These are phyloP conservation scores for Caranx ignobilis DNA, from an alignment of 2,113 vertebrate species.

Conservation along the genomic window DNA sequence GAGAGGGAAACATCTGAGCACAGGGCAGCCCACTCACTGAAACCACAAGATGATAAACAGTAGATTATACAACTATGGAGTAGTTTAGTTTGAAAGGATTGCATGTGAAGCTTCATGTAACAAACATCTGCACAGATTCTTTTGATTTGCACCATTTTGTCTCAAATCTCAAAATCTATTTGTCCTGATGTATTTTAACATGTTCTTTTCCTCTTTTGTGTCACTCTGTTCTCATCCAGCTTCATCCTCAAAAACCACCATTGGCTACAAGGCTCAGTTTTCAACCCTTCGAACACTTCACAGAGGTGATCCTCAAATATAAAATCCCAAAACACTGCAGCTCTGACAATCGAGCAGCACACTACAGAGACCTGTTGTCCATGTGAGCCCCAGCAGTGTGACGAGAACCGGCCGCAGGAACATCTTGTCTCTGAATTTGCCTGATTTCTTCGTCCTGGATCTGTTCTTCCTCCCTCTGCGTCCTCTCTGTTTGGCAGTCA, in stretches of 20 bases:
- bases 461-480: background rate
- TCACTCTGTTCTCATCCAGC: background rate
- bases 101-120: background rate
- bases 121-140: no score
- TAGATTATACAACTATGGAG: background rate
- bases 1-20: conserved; percentile 50
- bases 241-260: background rate
- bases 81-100: background rate
- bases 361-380: conserved; percentile 64
- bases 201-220: no score
- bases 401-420: conserved; percentile 52
- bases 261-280: background rate
- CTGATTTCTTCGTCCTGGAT: background rate
- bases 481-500: background rate
- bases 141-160: no score
- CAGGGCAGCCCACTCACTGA: conserved; percentile 58
- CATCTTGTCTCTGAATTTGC: conserved; percentile 50
- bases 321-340: background rate
- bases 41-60: background rate
- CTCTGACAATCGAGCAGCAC: background rate
- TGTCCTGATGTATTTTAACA: background rate
- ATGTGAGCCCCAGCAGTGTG: conserved; percentile 52
- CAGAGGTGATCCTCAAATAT: background rate
- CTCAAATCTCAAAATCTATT: background rate
- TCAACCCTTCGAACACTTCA: background rate